Percentiles rank a stretch among this genome's conserved stretches.
phyloP scores from a whole-genome alignment of 2,888 invertebrate species.

The Syrphus vitripennis region DNA sequence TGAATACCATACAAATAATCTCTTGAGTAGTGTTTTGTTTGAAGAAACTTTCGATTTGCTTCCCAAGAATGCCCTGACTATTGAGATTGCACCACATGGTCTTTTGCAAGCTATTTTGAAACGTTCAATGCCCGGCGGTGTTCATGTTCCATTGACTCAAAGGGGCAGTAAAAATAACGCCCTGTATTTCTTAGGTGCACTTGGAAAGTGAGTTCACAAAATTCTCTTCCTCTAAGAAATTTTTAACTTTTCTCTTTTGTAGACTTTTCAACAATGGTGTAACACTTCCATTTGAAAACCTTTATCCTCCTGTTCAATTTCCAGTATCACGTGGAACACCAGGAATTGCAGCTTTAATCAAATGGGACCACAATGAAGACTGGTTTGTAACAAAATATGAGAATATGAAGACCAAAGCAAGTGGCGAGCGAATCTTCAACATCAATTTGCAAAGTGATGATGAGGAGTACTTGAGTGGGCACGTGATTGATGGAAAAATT shows the following conservation, averaged over 20 bases:
- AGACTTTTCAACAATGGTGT: conserved; percentile 90
- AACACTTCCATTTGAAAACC: conserved; percentile 87
- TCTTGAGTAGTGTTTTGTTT: conserved; percentile 84
- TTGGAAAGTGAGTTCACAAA: conserved; percentile 81
- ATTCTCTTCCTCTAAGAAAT: not conserved
- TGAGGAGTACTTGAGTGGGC: conserved; percentile 88
- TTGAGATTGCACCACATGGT: conserved; percentile 88
- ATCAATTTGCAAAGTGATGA: conserved; percentile 85
- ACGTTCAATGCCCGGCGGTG: conserved; percentile 83
- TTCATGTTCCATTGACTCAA: conserved; percentile 84
- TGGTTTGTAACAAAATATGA: conserved; percentile 89
- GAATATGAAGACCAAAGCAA: conserved; percentile 86
- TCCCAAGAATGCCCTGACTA: conserved; percentile 84
- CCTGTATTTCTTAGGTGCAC: conserved; percentile 79
- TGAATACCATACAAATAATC: conserved; percentile 94
- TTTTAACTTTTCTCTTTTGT: conserved; percentile 74
- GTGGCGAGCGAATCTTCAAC: conserved; percentile 85
- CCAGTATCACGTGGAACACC: conserved; percentile 94
- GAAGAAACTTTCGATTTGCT: conserved; percentile 85
- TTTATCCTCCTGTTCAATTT: conserved; percentile 89
- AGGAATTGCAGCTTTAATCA: conserved; percentile 91
- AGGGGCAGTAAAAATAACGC: conserved; percentile 82
- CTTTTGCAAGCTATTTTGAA: conserved; percentile 86
- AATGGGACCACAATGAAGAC: conserved; percentile 92
- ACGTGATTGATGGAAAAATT: conserved; percentile 90